These are phyloP conservation scores for Drosophila virilis DNA, from an alignment of 1,140 invertebrate species.

Conservation along the genomic window DNA sequence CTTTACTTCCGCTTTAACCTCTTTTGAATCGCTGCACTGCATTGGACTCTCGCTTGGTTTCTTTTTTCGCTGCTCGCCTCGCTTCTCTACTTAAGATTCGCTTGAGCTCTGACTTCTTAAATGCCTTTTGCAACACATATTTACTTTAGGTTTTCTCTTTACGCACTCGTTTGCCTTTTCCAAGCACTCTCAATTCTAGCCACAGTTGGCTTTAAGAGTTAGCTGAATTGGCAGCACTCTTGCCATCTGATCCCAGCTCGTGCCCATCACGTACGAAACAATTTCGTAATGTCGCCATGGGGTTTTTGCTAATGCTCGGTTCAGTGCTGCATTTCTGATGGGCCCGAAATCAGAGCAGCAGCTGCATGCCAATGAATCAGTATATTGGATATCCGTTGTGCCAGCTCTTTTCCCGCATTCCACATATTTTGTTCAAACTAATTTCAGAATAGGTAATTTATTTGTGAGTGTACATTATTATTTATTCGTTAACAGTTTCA, in stretches of 20 bases:
- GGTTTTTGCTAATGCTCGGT: conserved; percentile 1
- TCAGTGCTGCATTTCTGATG: conserved; percentile 16
- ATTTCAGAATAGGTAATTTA: conserved; percentile 36
- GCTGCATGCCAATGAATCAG: conserved; percentile 4
- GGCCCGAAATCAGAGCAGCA: conserved; percentile 15
- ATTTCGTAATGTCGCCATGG: conserved; percentile 37
- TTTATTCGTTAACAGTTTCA: too few species aligned
- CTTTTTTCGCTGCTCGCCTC: conserved; percentile 1
- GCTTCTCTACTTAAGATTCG: background rate
- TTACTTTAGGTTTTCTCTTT: background rate
- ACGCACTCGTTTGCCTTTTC: background rate
- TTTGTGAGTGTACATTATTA: background rate
- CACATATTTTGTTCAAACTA: background rate
- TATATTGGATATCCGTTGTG: conserved; percentile 8
- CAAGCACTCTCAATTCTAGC: background rate
- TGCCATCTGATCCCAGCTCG: conserved; percentile 5
- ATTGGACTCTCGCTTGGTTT: background rate
- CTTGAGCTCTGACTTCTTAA: background rate
- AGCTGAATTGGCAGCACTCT: conserved; percentile 8
- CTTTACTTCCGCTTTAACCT: background rate
- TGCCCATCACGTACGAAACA: conserved; percentile 21
- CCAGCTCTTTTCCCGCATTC: background rate
- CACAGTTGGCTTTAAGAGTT: background rate
- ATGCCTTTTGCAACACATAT: background rate
- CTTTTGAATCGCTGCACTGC: background rate